These are phyloP conservation scores for Nasonia vitripennis DNA, from an alignment of 1,140 invertebrate genomes.

Conservation along the genomic window DNA sequence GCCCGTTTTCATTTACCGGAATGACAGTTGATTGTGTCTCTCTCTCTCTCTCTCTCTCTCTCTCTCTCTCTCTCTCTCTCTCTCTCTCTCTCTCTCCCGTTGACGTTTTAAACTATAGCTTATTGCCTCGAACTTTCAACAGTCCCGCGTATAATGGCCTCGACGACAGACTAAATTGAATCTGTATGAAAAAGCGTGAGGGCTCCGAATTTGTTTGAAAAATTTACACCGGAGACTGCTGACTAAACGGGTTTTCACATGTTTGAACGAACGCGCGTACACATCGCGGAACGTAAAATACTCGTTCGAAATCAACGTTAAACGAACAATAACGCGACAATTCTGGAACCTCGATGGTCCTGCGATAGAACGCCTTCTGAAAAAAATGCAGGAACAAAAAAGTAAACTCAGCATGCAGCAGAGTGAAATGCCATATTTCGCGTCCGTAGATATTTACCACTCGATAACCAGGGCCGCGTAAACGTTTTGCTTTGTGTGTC, in stretches of 20 bases:
- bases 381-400: neutral
- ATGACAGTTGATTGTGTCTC: conserved; percentile 48
- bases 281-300: neutral
- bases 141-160: neutral
- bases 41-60: too few relatives aligned
- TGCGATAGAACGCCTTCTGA: neutral
- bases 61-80: neutral
- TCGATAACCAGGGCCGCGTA: neutral
- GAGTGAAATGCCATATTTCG: conserved; percentile 13
- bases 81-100: neutral
- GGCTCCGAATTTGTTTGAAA: neutral
- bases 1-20: conserved; percentile 53
- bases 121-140: conserved; percentile 26
- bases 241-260: neutral
- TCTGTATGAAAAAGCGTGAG: neutral
- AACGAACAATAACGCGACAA: too few relatives aligned
- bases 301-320: too few relatives aligned
- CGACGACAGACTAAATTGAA: neutral
- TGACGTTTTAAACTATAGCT: conserved; percentile 30
- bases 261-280: neutral
- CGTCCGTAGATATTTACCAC: conserved; percentile 25
- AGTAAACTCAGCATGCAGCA: neutral
- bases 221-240: neutral
- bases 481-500: conserved; percentile 1
- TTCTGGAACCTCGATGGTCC: neutral